A percentile compares a stretch with the other conserved stretches of the same genome.
Conservation (phyloP, 2,113 vertebrate genomes). For the Pituophis catenifer region DNA sequence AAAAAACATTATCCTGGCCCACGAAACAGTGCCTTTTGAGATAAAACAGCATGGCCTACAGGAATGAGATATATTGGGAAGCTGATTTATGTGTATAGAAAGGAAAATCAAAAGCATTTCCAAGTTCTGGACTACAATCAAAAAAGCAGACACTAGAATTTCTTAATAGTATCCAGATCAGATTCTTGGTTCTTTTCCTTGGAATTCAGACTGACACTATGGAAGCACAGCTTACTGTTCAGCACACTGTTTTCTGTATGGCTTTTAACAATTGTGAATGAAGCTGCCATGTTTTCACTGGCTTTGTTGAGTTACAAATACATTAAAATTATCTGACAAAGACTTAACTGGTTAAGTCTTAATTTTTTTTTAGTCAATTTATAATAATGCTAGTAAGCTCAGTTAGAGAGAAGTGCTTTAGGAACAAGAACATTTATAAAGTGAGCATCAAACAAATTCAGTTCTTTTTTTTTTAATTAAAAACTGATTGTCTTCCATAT, state of each 20-base stretch:
- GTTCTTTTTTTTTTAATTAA: not conserved
- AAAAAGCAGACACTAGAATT: not conserved
- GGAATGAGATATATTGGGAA: constrained; percentile 19
- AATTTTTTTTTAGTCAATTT: not conserved
- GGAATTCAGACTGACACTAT: not conserved
- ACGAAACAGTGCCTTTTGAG: constrained; percentile 30
- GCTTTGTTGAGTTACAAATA: not conserved
- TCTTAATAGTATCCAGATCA: not conserved
- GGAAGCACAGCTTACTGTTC: not conserved
- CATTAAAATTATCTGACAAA: not conserved
- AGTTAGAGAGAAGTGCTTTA: not conserved
- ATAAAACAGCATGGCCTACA: not conserved
- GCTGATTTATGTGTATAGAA: constrained; percentile 22
- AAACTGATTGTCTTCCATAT: not conserved
- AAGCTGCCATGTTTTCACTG: not conserved
- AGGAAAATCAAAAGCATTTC: constrained; percentile 12
- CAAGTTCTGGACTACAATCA: not conserved
- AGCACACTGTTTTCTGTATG: not conserved
- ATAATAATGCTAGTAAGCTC: not conserved
- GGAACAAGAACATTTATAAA: not conserved
- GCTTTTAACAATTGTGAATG: not conserved
- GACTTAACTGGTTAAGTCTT: not conserved
- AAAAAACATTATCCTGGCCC: constrained; percentile 42
- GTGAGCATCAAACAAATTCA: not conserved
- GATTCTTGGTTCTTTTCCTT: not conserved